These are phyloP conservation scores for Dermatemys mawii DNA, from an alignment of 2,113 vertebrate genomes.

Conservation along the genomic window DNA sequence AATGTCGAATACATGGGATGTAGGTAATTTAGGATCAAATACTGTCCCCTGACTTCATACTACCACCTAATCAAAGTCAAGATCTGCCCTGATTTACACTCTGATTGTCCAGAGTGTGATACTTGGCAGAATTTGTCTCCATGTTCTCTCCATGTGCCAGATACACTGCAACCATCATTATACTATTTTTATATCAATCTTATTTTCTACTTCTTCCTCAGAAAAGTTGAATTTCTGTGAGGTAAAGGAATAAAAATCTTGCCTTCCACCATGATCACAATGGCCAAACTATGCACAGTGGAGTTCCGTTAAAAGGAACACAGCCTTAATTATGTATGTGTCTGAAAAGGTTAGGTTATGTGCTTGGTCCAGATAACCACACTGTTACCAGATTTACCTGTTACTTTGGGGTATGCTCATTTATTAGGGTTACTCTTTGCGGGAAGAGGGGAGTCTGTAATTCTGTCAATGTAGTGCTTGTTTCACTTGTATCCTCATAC, in stretches of 20 bases:
- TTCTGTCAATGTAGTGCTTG: no score
- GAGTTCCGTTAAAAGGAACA: not conserved
- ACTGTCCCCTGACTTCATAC: not conserved
- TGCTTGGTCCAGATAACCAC: not conserved
- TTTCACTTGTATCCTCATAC: no score
- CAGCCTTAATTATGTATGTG: not conserved
- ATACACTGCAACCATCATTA: not conserved
- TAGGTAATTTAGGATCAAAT: not conserved
- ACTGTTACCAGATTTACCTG: no score
- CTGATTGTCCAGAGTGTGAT: not conserved
- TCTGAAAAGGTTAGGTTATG: not conserved
- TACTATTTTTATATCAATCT: no score
- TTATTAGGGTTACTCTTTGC: no score
- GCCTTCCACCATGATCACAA: no score
- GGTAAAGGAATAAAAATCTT: not conserved
- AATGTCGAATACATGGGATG: not conserved
- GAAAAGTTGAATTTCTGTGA: not conserved
- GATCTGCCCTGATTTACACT: not conserved
- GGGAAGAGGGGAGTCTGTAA: no score
- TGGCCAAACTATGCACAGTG: no score
- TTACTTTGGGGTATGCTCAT: no score
- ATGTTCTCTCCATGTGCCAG: not conserved
- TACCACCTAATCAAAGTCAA: not conserved
- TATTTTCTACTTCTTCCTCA: not conserved
- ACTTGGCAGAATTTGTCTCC: conserved; percentile 3